Base-by-base conservation (phyloP, 2,888 invertebrate genomes). In the Andrena haemorrhoa region DNA sequence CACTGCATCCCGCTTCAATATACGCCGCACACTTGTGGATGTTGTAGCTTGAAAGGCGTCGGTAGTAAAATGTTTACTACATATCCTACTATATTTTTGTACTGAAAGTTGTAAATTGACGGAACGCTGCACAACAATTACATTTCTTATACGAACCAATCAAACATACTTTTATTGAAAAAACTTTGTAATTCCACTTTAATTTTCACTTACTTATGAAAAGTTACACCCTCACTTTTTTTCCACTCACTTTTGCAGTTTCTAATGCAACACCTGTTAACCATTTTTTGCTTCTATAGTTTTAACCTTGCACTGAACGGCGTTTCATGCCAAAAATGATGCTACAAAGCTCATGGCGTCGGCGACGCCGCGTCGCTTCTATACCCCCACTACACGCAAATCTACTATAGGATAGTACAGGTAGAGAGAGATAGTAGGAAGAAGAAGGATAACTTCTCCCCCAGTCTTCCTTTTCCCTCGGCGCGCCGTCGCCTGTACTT, bases 151-250 rank as follows among this genome's bases (percentile, higher is more conserved):
- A 16, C 26, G 5, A 12, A 58, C 10, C 12, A 29, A 58, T 5
- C 12, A 58, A 58, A 26, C 16, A 29, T 29, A 60, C 60, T 60
- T 31, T 60, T 31, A 12, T 60, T 60, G 7, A 31, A 60, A 6
- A 23, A 60, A 26, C 12, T 33, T 31, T 60, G 60, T 31, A 31
- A 26, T 58, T 60, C 10, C 23, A 23, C 12, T 60, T 60, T 60
- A 31, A 60, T 31, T 60, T 60, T 7, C n/a, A 60, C 60, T 60
- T 60, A 26, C 60, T 26, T 60, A 56, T 56, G 56, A 56, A 56
- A 56, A 56, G 20, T 26, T 20, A 56, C 56, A 20, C 35, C 35
- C 35, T 35, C 35, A 35, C 35, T 35, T 35, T 35, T 31, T 35
- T 35, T 35, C 10, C 35, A 35, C 10, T 35, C 35, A 35, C 35